Base-by-base conservation (phyloP, 2,797 vertebrate species). In the Aselliscus stoliczkanus region DNA sequence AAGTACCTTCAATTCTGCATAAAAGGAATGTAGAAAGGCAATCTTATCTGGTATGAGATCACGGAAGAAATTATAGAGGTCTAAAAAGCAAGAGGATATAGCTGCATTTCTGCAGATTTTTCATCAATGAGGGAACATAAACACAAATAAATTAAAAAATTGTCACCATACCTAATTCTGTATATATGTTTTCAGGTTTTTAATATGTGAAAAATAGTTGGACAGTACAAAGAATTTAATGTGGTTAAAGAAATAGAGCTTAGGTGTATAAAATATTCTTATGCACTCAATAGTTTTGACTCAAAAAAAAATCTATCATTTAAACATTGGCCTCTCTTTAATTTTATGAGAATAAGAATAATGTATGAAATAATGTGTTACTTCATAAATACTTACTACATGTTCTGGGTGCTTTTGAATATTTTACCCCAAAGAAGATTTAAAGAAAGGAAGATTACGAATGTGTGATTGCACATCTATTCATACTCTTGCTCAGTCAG, bases 401-500 rank as follows among this genome's bases (percentile, higher is more conserved):
- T 21, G 73, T 88, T 85, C 37, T 80, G 47, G 34, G n/a, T 94
- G 88, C 54, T 90, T 92, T 93, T 82, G 69, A 73, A 58, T 90
- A 67, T 70, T 88, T 86, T 50, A 72, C 70, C 52, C 69, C 72
- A 73, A 58, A 92, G 75, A 72, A 95, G 39, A 60, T 70, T 77
- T 90, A 94, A 34, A 69, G 56, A 89, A 88, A 93, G 44, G 29
- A 95, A 81, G 56, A 70, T 62, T 39, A 87, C 90, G 72, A 60
- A 21, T 44, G n/a, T 86, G 27, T 91, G 73, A 88, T 81, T 95
- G 50, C 77, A 69, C 80, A 90, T 79, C 39, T 52, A 94, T 82
- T 94, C 58, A 79, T 56, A 70, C 50, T 93, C 69, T 93, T 95
- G 73, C 75, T 95, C 17, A 60, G 2, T 92, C 87, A 97, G 92